A percentile compares a stretch with the other conserved stretches of the same genome.
These are phyloP conservation scores for Resseliella maxima DNA, from an alignment of 2,888 invertebrate species.

Conservation along the genomic window DNA sequence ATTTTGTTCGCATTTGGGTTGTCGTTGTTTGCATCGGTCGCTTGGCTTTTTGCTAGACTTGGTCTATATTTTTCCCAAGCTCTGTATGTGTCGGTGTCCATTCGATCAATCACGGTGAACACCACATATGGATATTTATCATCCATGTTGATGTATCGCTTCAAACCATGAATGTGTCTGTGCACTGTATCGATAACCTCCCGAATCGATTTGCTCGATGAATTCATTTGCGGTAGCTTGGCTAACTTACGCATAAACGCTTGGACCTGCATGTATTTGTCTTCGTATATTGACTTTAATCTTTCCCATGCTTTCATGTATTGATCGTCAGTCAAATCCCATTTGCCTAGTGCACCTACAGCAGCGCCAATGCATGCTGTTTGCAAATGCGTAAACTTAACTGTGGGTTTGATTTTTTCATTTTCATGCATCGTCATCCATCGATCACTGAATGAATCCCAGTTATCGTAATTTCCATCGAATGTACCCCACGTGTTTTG, in stretches of 20 bases:
- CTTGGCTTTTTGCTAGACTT: slow-evolving; percentile 1
- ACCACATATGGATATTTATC: not conserved
- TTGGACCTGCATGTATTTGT: slow-evolving; percentile 4
- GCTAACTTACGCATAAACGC: not conserved
- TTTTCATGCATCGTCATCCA: slow-evolving; percentile 1
- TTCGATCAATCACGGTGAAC: not conserved
- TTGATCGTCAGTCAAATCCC: not conserved
- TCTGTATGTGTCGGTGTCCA: slow-evolving; percentile 1
- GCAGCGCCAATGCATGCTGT: not conserved
- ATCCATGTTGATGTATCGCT: not conserved
- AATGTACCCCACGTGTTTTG: slow-evolving; percentile 21
- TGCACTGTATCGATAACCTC: not conserved
- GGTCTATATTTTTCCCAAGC: slow-evolving; percentile 14
- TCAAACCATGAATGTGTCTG: not conserved
- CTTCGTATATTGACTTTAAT: not conserved
- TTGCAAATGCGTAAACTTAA: not conserved
- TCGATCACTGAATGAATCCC: not conserved
- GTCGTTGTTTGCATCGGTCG: not conserved
- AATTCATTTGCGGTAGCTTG: not conserved
- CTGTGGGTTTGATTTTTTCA: not conserved
- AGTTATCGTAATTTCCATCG: not conserved
- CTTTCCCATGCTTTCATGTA: slow-evolving; percentile 18
- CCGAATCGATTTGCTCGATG: not conserved
- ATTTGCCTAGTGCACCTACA: not conserved
- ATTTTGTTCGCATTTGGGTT: not conserved